Evolutionary conservation across 2,113 vertebrate species (phyloP), one percentile per base, ranked within the genome.

Genomic region (Trinectes maculatus): DNA sequence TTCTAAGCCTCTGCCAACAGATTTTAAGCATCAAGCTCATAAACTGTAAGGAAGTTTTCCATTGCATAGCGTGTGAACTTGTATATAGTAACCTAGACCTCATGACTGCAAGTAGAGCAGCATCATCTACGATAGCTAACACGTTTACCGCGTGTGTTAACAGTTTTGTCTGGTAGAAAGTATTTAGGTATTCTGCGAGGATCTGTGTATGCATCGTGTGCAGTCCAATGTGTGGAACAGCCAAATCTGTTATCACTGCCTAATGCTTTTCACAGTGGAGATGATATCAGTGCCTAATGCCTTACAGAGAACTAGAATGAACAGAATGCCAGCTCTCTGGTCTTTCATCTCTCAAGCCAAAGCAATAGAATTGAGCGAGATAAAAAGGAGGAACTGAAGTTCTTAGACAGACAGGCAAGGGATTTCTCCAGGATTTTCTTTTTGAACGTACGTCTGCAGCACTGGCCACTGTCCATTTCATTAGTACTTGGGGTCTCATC

Each of bases 391-490:
- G 47, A 64, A 36, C 33, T 71, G 46, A 77, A 61, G 46, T 75
- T 78, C 60, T 73, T 29, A 74, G 46, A 82, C 33, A 79, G 70
- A 79, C 29, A 72, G 69, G 22, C 40, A 49, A 64, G 47, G 69
- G 56, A 79, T 71, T 71, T 76, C 8, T 67, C 43, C 15, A 59
- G 47, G 71, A 79, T 66, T 49, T 76, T 31, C 42, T 39, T 31
- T 60, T 29, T 47, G 8, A 52, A 26, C 34, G 63, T 49, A 65
- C 18, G 40, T 72, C 57, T 67, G 40, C 60, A 60, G 49, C 40
- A 53, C 62, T 82, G 86, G 83, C 88, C 74, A 68, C 61, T 85
- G 74, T 82, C 80, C 80, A 84, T 89, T 89, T 73, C 54, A 82
- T 83, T 83, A 83, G 81, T 82, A 56, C 72, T 49, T 58, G 55